Evolutionary conservation across 2,113 vertebrate genomes (phyloP), one percentile per base, ranked within the genome.

Genomic region (Erinaceus europaeus): DNA sequence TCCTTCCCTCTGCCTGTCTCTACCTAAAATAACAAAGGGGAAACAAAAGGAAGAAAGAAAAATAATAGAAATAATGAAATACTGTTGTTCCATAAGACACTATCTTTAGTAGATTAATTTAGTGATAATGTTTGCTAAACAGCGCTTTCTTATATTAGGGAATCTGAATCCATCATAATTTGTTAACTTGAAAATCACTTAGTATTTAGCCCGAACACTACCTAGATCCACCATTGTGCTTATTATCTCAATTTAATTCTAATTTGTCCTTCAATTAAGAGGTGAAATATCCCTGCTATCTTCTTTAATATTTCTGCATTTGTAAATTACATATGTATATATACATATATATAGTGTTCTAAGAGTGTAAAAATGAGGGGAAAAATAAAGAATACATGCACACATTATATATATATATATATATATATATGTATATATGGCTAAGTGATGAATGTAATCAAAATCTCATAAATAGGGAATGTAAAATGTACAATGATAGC

Each of bases 141-240:
- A 68, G 53, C 2, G 0, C 2, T 65, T 76, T 80, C 15, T n/a
- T 53, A 68, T 13, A 38, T 14, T 14, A 10, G 11, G 6, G 5
- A 46, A n/a, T n/a, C 20, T 17, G 38, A n/a, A n/a, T n/a, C n/a
- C n/a, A n/a, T 12, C 55, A 34, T 61, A 68, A 5, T 62, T 86
- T 92, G 12, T 23, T 86, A 72, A 4, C 20, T 53, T 52, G 40
- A 84, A 80, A 80, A 76, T 32, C 8, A 73, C 64, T 83, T 29
- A 80, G 0, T 36, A 21, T 32, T 18, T 80, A 75, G 88, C 73
- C 8, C 3, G 59, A 61, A 59, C 50, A 18, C 6, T 84, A 34
- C 9, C 50, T 18, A 62, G 21, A 76, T 84, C 72, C 44, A 88
- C n/a, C 23, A 65, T 65, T 34, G n/a, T 14, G 53, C 62, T 81